These are phyloP conservation scores for Stenurella melanura DNA, from an alignment of 2,888 invertebrate genomes.

Conservation along the genomic window DNA sequence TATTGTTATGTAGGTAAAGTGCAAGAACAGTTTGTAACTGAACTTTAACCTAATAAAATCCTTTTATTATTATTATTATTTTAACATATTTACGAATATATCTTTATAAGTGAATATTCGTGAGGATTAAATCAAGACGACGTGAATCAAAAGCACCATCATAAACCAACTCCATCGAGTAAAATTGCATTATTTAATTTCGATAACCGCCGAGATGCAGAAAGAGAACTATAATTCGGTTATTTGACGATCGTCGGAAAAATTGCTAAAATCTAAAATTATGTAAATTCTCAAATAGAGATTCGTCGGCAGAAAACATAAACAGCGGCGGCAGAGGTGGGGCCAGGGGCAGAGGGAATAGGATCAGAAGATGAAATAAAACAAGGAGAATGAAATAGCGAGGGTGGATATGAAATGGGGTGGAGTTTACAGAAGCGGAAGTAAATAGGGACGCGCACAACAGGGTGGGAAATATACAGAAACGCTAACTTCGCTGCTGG, in stretches of 20 bases:
- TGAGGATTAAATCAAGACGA: conserved; percentile 14
- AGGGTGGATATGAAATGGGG: conserved; percentile 73
- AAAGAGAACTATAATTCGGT: conserved; percentile 56
- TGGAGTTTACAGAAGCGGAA: conserved; percentile 77
- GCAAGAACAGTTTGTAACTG: too few relatives aligned
- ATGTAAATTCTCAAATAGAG: conserved; percentile 71
- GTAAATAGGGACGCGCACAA: conserved; percentile 75
- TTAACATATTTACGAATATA: not conserved
- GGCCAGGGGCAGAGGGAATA: conserved; percentile 54
- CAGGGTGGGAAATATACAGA: conserved; percentile 70
- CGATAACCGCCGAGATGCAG: conserved; percentile 49
- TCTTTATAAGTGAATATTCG: not conserved
- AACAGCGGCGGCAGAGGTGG: conserved; percentile 63
- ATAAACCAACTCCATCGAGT: conserved; percentile 45
- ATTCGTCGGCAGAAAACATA: conserved; percentile 68
- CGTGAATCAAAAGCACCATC: conserved; percentile 35
- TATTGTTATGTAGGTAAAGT: too few relatives aligned
- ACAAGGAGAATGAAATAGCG: conserved; percentile 74
- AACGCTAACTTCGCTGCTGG: conserved; percentile 66
- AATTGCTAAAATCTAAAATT: conserved; percentile 71
- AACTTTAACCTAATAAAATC: too few relatives aligned
- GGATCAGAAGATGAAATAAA: conserved; percentile 74
- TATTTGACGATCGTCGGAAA: conserved; percentile 59
- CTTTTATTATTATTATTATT: too few relatives aligned
- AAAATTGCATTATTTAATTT: conserved; percentile 54